Percentiles rank a stretch among this genome's conserved stretches.
Evolutionary conservation across 2,888 invertebrate genomes (phyloP).

Genomic region (Heliconius sara): DNA sequence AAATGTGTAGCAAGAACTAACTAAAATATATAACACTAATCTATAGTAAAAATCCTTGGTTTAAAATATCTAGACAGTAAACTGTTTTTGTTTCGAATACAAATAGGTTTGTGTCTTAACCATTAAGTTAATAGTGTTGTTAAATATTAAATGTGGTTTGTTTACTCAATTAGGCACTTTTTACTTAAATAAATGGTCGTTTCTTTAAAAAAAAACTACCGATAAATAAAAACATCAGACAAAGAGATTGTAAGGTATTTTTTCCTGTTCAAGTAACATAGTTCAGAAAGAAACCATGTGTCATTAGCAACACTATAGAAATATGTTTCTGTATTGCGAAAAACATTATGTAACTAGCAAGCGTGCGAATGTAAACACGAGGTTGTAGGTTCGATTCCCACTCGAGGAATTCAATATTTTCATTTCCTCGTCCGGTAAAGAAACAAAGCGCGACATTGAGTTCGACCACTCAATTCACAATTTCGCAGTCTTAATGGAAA

Average conservation of each 20-base stretch:
- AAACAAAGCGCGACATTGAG: too few species aligned
- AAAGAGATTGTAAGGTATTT: background rate
- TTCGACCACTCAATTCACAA: too few species aligned
- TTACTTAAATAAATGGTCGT: background rate
- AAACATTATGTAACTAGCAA: too few species aligned
- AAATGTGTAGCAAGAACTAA: background rate
- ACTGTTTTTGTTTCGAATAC: background rate
- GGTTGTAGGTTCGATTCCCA: too few species aligned
- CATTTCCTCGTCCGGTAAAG: too few species aligned
- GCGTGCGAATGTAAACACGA: too few species aligned
- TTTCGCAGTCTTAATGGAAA: too few species aligned
- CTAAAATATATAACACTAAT: background rate
- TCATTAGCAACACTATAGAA: background rate
- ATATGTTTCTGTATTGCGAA: background rate
- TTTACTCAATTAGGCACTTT: background rate
- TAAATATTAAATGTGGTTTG: background rate
- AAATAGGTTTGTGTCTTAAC: background rate
- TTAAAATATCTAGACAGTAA: background rate
- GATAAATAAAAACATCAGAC: background rate
- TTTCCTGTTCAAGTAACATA: background rate
- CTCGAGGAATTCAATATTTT: too few species aligned
- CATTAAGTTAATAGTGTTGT: background rate
- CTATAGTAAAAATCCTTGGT: conserved; percentile 2
- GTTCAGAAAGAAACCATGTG: background rate
- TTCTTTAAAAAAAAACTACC: background rate